A percentile compares a stretch with the other conserved stretches of the same genome.
phyloP scores from a whole-genome alignment of 2,797 vertebrate species.

The Scyliorhinus canicula region DNA sequence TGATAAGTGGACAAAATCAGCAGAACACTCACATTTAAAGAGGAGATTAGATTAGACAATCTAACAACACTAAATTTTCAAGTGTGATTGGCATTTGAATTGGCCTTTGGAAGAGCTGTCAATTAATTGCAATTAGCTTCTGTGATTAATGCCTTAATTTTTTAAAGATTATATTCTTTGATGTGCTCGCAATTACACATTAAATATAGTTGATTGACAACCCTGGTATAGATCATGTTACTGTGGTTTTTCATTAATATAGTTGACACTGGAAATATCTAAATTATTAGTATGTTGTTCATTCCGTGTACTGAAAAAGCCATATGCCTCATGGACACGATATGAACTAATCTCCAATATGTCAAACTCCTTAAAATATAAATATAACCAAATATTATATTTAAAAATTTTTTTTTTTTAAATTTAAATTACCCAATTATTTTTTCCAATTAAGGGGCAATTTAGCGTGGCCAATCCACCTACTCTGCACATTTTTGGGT shows the following conservation, averaged over 20 bases:
- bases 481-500: no score
- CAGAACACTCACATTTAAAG: neutral
- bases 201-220: no score
- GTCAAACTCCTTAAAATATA: constrained; percentile 62
- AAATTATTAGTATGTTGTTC: neutral
- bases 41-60: neutral
- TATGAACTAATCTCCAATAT: constrained; percentile 84
- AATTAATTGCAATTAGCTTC: neutral
- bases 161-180: neutral
- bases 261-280: neutral
- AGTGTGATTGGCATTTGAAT: neutral
- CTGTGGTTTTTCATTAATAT: no score
- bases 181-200: neutral
- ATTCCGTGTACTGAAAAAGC: constrained; percentile 48
- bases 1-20: neutral
- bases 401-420: no score
- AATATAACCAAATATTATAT: neutral
- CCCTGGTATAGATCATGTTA: neutral
- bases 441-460: no score
- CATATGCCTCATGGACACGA: constrained; percentile 53
- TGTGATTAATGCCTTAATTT: no score
- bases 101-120: neutral
- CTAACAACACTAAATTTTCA: neutral
- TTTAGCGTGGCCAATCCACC: no score
- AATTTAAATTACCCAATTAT: no score